phyloP scores from a whole-genome alignment of 2,888 invertebrate genomes.

The Epirrhoe alternata region DNA sequence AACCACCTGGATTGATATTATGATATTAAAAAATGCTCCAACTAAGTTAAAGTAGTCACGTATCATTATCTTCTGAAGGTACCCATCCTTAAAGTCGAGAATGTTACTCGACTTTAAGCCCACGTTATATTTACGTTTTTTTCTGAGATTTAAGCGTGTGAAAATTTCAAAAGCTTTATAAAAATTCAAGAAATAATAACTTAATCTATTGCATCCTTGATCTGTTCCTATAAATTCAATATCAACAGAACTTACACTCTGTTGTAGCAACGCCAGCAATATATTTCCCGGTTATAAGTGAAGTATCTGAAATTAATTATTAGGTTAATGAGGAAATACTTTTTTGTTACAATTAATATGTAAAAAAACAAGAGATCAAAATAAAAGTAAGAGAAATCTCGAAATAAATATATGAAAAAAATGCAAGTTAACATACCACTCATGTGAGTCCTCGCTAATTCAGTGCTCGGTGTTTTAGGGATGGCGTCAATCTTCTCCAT shows the following conservation, averaged over 20 bases:
- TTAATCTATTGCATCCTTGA: no score
- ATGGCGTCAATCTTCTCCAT: slow-evolving; percentile 45
- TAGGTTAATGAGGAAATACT: not conserved
- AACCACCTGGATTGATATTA: slow-evolving; percentile 53
- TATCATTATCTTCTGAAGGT: no score
- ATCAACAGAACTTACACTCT: slow-evolving; percentile 55
- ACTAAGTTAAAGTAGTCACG: no score
- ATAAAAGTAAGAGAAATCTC: no score
- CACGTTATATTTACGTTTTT: no score
- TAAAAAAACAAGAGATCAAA: no score
- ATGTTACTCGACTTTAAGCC: no score
- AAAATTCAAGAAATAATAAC: no score
- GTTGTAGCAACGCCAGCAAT: slow-evolving; percentile 61
- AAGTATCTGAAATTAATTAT: slow-evolving; percentile 53
- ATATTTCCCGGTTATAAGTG: slow-evolving; percentile 53
- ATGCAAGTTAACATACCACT: slow-evolving; percentile 45
- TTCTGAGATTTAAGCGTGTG: no score
- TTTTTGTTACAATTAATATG: no score
- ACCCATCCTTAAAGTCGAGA: no score
- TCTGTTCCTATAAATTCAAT: not conserved
- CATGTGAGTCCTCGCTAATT: slow-evolving; percentile 48
- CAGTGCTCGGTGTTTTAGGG: slow-evolving; percentile 40
- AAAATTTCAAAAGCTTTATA: no score
- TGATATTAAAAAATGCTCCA: not conserved
- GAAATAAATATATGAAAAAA: not conserved